Base-by-base conservation (phyloP, 2,888 invertebrate species). In the Cynaeus angustus region DNA sequence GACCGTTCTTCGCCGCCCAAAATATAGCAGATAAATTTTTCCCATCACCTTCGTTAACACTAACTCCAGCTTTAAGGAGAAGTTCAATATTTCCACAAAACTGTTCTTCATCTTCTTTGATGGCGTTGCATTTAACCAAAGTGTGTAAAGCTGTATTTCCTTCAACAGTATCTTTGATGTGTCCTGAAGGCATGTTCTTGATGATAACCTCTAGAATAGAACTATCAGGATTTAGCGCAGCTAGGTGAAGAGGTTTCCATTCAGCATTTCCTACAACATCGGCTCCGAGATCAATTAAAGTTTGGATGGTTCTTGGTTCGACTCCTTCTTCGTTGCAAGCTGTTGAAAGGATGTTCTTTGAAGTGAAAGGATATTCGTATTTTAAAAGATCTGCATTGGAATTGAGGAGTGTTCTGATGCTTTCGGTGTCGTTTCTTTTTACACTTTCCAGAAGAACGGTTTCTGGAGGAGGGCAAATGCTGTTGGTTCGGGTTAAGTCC, bases 241-340 rank as follows among this genome's bases (percentile, higher is more conserved):
- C 91, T 70, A 90, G 89, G 82, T 92, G 92, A 71, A 92, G 85
- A 0, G 91, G 90, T n/a, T 90, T 88, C 71, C 88, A 88, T 10
- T 88, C 86, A 59, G 88, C 87, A 1, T 85, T 86, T 71, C 74
- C 67, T 21, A 79, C 77, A 52, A 90, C 88, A 80, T 91, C 86
- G 0, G 90, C 91, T 68, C 90, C 90, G 59, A 88, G 83, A 66
- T 88, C 86, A 8, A 92, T 79, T 37, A 93, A 83, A 2, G 87
- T 84, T 74, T 88, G 85, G 0, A 90, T 88, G 62, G 90, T 91
- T 30, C 88, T 86, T 28, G 86, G 81, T 72, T 85, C 85, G 43
- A 88, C 87, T 70, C 87, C 86, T 0, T 89, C 86, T 2, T 91
- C 89, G 9, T 89, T 81, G 70, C 89, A 88, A 0, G 90, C 83